Base-by-base conservation (phyloP, 2,888 invertebrate species). In the Tuberolachnus salignus region DNA sequence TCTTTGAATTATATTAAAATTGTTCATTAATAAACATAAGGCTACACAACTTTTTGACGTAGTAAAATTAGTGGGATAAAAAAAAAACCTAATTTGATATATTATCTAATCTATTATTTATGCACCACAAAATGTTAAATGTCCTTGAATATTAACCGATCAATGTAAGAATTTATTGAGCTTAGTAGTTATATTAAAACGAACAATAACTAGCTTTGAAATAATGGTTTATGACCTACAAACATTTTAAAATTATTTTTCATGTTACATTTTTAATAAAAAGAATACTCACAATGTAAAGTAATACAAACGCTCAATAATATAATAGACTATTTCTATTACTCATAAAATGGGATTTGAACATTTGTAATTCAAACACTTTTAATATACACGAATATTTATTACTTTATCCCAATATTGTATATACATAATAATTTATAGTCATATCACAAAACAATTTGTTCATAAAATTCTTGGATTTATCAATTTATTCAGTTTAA, bases 21-120 rank as follows among this genome's bases (percentile, higher is more conserved):
- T 59, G 19, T 72, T 34, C 19, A 49, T 49, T 49, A 19, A n/a
- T 59, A 71, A 59, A 59, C 26, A 26, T 46, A 59, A 71, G 71
- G 71, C 46, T 23, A 59, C 19, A 59, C 16, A 34, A 72, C 49
- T 72, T 59, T 49, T 59, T 49, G 14, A 49, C 10, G 14, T 10
- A 10, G 34, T 9, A 57, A 71, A 71, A 46, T 9, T 49, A n/a
- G 6, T 21, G 8, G 49, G 26, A 67, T 23, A 66, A 9, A 23
- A 9, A n/a, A 23, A 11, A 0, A 23, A 23, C 3, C 1, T 66
- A 49, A n/a, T 4, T n/a, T 34, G 34, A 34, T 34, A 34, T 34
- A 34, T 3, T 6, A 34, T 3, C 34, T 34, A 34, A 34, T 59
- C 14, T 34, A 64, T 6, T 44, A 46, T 13, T 64, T 8, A 49